phyloP scores from a whole-genome alignment of 2,797 vertebrate genomes.

The Tolypeutes matacus region DNA sequence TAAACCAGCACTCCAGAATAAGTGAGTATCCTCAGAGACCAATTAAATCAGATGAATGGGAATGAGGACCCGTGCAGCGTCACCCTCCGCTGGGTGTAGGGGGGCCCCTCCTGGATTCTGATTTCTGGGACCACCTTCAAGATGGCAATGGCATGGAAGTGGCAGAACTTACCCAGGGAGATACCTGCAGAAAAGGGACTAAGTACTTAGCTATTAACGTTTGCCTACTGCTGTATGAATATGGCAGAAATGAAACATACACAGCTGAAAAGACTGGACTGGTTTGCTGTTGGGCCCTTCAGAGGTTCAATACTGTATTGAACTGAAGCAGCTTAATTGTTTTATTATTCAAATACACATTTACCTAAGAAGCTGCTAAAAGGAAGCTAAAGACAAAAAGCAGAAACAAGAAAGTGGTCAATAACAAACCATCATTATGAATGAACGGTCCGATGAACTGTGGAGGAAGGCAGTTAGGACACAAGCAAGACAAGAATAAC shows the following conservation, averaged over 20 bases:
- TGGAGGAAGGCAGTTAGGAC: not conserved
- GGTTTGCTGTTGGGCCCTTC: not conserved
- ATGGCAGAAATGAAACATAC: not conserved
- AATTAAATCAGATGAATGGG: not conserved
- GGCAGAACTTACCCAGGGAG: not conserved
- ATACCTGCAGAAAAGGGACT: not conserved
- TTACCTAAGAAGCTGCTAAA: constrained; percentile 19
- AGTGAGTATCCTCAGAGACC: not conserved
- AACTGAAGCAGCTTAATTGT: not conserved
- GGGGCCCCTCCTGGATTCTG: not conserved
- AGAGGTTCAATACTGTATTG: not conserved
- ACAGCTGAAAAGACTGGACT: not conserved
- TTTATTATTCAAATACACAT: constrained; percentile 51
- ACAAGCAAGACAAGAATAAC: not conserved
- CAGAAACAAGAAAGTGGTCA: not conserved
- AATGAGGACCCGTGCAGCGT: not conserved
- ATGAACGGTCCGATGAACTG: not conserved
- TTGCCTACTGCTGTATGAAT: not conserved
- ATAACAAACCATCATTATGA: not conserved
- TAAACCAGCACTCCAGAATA: not conserved
- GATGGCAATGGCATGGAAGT: not conserved
- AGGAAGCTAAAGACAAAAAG: constrained; percentile 47
- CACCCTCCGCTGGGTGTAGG: not conserved
- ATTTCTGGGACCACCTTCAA: not conserved
- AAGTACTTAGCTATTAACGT: not conserved